These are phyloP conservation scores for Coryphaenoides rupestris DNA, from an alignment of 2,113 vertebrate species.

Conservation along the genomic window DNA sequence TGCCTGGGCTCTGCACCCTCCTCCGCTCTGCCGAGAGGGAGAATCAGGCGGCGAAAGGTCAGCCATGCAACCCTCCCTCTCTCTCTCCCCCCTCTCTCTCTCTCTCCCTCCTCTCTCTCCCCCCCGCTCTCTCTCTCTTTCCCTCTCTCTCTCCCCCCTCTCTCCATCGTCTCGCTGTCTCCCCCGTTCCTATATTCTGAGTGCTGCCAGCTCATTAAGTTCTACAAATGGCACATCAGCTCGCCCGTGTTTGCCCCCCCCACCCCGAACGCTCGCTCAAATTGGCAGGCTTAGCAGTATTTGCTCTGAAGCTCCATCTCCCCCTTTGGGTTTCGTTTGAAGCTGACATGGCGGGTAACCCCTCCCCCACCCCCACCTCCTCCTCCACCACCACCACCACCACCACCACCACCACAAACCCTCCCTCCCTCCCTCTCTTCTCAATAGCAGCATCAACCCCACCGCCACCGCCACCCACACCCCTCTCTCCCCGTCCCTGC, in stretches of 20 bases:
- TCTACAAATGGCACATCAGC: conserved; percentile 87
- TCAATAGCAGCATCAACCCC: conserved; percentile 60
- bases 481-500: conserved; percentile 35
- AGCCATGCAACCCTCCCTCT: conserved; percentile 46
- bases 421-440: conserved; percentile 47
- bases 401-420: conserved; percentile 39
- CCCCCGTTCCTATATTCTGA: conserved; percentile 47
- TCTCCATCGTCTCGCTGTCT: too few relatives aligned
- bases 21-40: conserved; percentile 51
- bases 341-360: conserved; percentile 69
- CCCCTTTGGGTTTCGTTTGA: conserved; percentile 77
- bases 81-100: conserved; percentile 17
- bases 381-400: conserved; percentile 57
- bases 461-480: conserved; percentile 38
- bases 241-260: conserved; percentile 69
- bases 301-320: conserved; percentile 82
- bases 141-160: conserved; percentile 33
- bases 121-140: conserved; percentile 14
- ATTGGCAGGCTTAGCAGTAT: conserved; percentile 85
- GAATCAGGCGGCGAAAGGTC: conserved; percentile 57
- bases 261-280: conserved; percentile 75
- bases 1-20: conserved; percentile 40
- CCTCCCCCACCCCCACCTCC: conserved; percentile 56
- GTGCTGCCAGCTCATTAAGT: conserved; percentile 87
- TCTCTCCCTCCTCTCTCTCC: conserved; percentile 8